These are phyloP conservation scores for Bubo scandiacus DNA, from an alignment of 2,113 vertebrate genomes.

Conservation along the genomic window DNA sequence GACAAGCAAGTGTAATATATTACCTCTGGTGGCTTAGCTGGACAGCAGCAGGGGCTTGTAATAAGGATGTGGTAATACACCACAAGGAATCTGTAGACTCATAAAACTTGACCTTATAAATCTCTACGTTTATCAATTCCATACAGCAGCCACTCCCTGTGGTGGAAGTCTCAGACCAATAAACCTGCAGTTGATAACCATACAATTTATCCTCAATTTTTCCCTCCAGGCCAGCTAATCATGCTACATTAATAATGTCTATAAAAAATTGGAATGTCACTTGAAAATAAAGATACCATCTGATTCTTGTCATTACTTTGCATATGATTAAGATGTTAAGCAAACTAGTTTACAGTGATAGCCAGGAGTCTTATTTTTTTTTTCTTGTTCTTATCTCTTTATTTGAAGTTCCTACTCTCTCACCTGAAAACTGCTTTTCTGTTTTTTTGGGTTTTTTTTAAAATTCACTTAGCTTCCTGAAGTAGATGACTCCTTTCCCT, in stretches of 20 bases:
- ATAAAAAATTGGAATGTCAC: constrained; percentile 49
- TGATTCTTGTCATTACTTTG: not conserved
- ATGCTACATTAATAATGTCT: constrained; percentile 60
- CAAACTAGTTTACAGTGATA: not conserved
- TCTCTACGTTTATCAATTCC: constrained; percentile 84
- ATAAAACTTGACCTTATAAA: constrained; percentile 87
- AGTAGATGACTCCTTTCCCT: not conserved
- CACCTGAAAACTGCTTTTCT: not conserved
- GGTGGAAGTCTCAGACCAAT: constrained; percentile 71
- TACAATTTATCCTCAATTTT: constrained; percentile 30
- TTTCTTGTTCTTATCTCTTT: constrained; percentile 33
- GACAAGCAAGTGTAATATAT: constrained; percentile 72
- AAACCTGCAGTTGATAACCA: constrained; percentile 79
- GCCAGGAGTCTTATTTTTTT: not conserved
- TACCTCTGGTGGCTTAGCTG: constrained; percentile 72
- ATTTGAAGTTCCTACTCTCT: not conserved
- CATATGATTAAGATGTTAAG: not conserved
- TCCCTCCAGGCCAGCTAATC: constrained; percentile 66
- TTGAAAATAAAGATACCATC: constrained; percentile 12
- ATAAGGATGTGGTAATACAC: constrained; percentile 82
- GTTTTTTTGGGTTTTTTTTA: not conserved
- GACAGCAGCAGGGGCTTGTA: constrained; percentile 79
- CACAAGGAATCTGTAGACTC: constrained; percentile 77
- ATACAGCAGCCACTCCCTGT: constrained; percentile 80
- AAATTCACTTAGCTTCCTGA: not conserved